Evolutionary conservation across 2,113 vertebrate species (phyloP), one percentile per base, ranked within the genome.

Genomic region (Lamprotornis superbus): DNA sequence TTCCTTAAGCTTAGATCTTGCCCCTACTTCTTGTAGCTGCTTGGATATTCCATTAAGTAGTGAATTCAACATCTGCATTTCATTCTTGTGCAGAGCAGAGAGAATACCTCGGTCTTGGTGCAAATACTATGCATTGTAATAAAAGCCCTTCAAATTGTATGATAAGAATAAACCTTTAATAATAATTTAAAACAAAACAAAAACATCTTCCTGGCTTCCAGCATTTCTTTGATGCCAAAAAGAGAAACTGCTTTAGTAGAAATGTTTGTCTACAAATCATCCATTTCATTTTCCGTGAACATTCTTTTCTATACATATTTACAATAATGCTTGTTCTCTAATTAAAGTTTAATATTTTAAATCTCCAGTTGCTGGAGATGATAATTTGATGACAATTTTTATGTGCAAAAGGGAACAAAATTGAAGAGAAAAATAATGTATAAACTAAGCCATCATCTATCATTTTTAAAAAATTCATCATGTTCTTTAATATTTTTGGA

Each of bases 1-100:
- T 59, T 96, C 35, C 20, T 53, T 82, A 7, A n/a, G 9, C 30
- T 68, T 78, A 77, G 44, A 81, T 84, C 56, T 56, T 68, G 69
- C 77, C 86, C 76, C 64, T 35, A 0, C 23, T 63, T 75, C 49
- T 44, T 16, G 0, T 6, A 56, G 57, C 18, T 64, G 28, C 42
- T 67, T 1, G 0, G 14, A 10, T 33, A 15, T 70, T 93, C 80
- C 46, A 47, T 27, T 24, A 25, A 53, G 44, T 33, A 75, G 40
- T 33, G 28, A n/a, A 13, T 61, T 56, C 44, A 13, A 30, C 2
- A 0, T 70, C 65, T 0, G 0, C 0, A 0, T 70, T 61, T 63
- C 21, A 33, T 40, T 68, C n/a, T 42, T 57, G 16, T 35, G 8
- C 3, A 1, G 39, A 21, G 28, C 21, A 35, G 57, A 56, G 60